A percentile compares a stretch with the other conserved stretches of the same genome.
Evolutionary conservation across 1,140 invertebrate genomes (phyloP).

Genomic region (Solenopsis invicta): DNA sequence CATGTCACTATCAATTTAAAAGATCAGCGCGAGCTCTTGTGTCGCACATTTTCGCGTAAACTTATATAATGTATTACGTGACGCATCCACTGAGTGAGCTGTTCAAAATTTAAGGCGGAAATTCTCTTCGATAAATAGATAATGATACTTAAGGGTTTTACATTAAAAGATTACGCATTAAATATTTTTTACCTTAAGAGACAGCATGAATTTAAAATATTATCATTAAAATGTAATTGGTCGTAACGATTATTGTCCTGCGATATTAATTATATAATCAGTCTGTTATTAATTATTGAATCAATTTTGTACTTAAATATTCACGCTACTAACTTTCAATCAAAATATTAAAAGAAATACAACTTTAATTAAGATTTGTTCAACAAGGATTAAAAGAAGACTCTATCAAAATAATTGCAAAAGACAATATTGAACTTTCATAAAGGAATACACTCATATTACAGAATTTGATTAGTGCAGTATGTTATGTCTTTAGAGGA

Average conservation of each 20-base stretch:
- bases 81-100: not conserved
- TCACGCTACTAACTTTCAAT: conserved; percentile 16
- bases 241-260: not conserved
- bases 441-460: not conserved
- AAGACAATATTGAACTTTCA: not conserved
- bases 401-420: not conserved
- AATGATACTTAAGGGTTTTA: not conserved
- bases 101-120: not conserved
- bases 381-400: not conserved
- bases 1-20: conserved; percentile 78
- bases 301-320: conserved; percentile 34
- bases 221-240: conserved; percentile 4
- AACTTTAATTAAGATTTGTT: not conserved
- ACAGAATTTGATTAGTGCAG: not conserved
- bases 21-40: conserved; percentile 67
- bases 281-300: conserved; percentile 11
- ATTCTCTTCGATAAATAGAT: conserved; percentile 1
- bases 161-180: not conserved
- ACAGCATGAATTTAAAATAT: conserved; percentile 18
- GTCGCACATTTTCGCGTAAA: conserved; percentile 24
- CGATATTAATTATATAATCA: conserved; percentile 14
- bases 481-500: not conserved
- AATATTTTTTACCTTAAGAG: conserved; percentile 20
- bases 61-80: conserved; percentile 43
- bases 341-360: not conserved